Conservation (phyloP, 2,113 vertebrate species). For the Colaptes auratus region DNA sequence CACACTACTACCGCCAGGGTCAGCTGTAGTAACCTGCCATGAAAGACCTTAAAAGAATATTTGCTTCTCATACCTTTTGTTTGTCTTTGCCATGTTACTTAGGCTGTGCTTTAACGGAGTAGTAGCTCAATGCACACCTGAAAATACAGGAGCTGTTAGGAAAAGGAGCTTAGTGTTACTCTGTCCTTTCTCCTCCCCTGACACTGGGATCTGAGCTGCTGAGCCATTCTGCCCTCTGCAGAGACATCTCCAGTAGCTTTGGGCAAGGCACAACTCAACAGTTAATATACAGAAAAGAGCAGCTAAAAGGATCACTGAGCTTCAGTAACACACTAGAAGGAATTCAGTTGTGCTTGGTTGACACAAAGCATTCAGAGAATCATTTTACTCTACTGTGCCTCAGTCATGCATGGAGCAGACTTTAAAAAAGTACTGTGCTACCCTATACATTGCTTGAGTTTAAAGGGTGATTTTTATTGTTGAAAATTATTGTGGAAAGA, state of each 20-base stretch:
- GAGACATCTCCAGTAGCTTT: background rate
- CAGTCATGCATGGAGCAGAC: background rate
- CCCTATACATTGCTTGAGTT: background rate
- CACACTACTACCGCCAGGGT: background rate
- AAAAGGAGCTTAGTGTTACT: background rate
- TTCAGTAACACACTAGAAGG: background rate
- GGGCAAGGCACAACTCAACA: background rate
- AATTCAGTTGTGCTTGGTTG: background rate
- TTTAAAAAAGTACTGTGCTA: background rate
- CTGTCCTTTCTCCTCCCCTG: background rate
- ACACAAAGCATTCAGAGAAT: background rate
- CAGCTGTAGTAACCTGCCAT: accelerated
- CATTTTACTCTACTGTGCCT: background rate
- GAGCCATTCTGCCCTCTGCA: background rate
- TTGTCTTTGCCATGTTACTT: background rate
- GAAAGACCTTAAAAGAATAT: background rate
- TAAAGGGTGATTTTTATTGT: background rate
- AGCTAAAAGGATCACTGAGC: background rate
- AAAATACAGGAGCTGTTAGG: background rate
- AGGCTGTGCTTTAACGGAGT: background rate
- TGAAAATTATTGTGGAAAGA: background rate
- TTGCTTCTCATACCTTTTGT: background rate
- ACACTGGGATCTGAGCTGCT: background rate
- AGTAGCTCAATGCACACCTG: background rate
- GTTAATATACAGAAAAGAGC: background rate